Evolutionary conservation across 2,113 vertebrate genomes (phyloP).

Genomic region (Progne subis): DNA sequence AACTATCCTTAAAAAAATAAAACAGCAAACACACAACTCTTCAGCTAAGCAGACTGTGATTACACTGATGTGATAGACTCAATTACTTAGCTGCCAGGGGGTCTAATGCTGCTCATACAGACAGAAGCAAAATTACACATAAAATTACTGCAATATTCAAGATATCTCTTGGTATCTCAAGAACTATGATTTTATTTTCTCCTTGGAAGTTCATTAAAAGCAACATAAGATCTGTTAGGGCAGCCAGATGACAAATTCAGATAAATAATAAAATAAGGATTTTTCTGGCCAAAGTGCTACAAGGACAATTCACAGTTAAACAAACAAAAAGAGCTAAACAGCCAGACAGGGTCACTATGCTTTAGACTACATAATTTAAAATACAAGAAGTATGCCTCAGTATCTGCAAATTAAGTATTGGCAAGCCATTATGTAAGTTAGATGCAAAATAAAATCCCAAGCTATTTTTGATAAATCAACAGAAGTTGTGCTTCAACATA

Average conservation of each 20-base stretch:
- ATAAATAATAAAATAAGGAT: not conserved
- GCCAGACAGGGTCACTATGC: not conserved
- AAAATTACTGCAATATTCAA: conserved; percentile 3
- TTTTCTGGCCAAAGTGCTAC: not conserved
- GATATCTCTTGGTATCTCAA: not conserved
- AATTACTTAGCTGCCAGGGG: conserved; percentile 18
- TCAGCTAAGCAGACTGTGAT: conserved; percentile 3
- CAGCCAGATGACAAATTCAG: not conserved
- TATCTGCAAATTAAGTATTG: not conserved
- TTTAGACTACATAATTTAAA: not conserved
- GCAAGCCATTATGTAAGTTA: not conserved
- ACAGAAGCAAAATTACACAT: not conserved
- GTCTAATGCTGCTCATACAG: not conserved
- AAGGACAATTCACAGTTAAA: not conserved
- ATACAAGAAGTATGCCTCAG: not conserved
- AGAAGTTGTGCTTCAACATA: not conserved
- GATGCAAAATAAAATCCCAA: not conserved
- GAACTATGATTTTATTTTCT: not conserved
- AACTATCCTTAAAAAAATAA: not conserved
- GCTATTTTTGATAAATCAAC: not conserved
- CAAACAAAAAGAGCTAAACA: not conserved
- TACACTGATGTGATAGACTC: not conserved
- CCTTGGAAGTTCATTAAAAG: not conserved
- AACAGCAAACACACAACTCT: not conserved
- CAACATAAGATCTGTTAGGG: not conserved